Base-by-base conservation (phyloP, 2,797 vertebrate species). In the Anguilla obscura region DNA sequence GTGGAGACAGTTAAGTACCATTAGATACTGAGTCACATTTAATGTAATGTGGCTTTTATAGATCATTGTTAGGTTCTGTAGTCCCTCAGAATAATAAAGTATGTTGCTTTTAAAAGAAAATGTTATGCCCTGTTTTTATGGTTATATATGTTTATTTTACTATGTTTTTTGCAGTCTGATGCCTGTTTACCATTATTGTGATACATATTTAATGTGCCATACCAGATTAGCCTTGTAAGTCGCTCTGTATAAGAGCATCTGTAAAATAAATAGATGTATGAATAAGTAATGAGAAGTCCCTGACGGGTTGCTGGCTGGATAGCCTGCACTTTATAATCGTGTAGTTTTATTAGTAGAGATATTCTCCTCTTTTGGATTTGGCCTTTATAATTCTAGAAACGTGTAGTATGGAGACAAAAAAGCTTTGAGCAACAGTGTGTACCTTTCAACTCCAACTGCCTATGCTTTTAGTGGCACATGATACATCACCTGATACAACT, bases 401-500 rank as follows among this genome's bases (percentile, higher is more conserved):
- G 12, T 74, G 10, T n/a, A 71, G 33, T 76, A 76, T 16, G 4
- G 33, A 40, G 33, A 36, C 14, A 40, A 16, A 79, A 45, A 79
- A 14, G 12, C 33, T 40, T 45, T 48, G 18, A n/a, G 21, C 9
- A 48, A 24, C 16, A 50, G 14, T 50, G 33, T 36, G 66, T 90
- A 86, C 86, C 63, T 90, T 83, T 30, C 84, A 21, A 69, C 86
- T 58, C 91, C 86, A 92, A 87, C 87, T 86, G 74, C 74, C 74
- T 79, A 16, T 79, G 36, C 14, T 79, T 79, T 33, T 45, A 18
- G 5, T 18, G 12, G 33, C 14, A 40, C 74, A 18, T 79, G 36
- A 40, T 79, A 16, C 12, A 3, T 36, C 36, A 40, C 14, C 12
- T 36, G 18, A 66, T 56, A 56, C 7, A 66, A n/a, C 63, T 27